These are phyloP conservation scores for Drosophila pectinifera DNA, from an alignment of 1,140 invertebrate species.

Conservation along the genomic window DNA sequence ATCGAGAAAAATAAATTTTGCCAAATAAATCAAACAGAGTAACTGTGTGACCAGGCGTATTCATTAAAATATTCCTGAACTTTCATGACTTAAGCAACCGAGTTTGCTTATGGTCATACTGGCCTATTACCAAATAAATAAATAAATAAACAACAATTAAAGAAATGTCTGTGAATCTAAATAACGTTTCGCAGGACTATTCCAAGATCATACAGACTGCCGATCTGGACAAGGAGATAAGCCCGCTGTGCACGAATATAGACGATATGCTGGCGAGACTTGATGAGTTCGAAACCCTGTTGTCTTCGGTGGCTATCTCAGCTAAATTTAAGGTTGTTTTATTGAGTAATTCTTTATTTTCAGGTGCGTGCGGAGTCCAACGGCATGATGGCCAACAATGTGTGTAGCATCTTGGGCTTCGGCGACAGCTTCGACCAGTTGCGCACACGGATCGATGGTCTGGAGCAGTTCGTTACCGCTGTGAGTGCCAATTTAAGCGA, in stretches of 20 bases:
- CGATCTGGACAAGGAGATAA: constrained; percentile 74
- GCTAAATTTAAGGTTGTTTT: not conserved
- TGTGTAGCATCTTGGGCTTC: constrained; percentile 65
- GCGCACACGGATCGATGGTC: constrained; percentile 62
- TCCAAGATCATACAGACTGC: constrained; percentile 68
- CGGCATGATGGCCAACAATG: constrained; percentile 72
- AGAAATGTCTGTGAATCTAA: constrained; percentile 29
- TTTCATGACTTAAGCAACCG: accelerated
- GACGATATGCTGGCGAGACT: constrained; percentile 79
- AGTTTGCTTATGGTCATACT: not conserved
- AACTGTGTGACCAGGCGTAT: not conserved
- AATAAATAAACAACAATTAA: constrained; percentile 21
- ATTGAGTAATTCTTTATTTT: not conserved
- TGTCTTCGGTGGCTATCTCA: constrained; percentile 50
- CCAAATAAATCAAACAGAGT: no score
- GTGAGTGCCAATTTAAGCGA: constrained; percentile 68
- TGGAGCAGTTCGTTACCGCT: constrained; percentile 68
- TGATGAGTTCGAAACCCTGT: constrained; percentile 77
- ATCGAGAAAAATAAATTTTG: no score
- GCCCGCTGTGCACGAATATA: constrained; percentile 77
- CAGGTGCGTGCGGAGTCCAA: constrained; percentile 79
- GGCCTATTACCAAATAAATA: constrained; percentile 4
- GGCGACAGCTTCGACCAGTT: constrained; percentile 62
- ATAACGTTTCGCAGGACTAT: constrained; percentile 58
- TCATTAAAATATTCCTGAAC: no score